These are phyloP conservation scores for Lophura nycthemera DNA, from an alignment of 2,113 vertebrate species.

Conservation along the genomic window DNA sequence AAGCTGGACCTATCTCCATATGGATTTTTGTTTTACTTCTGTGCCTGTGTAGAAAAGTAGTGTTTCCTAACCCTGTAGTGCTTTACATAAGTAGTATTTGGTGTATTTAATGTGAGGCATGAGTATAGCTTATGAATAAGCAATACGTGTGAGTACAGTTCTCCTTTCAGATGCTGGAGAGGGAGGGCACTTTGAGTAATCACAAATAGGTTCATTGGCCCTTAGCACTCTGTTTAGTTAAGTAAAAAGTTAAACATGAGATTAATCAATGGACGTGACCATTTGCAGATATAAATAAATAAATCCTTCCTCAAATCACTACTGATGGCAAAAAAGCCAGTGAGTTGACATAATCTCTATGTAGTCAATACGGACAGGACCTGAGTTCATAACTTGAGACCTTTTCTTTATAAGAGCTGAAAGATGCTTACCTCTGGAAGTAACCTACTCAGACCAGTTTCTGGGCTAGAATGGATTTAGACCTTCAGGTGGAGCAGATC, in stretches of 20 bases:
- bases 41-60: not conserved
- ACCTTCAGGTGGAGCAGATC: not conserved
- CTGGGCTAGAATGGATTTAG: not conserved
- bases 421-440: not conserved
- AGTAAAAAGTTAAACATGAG: not conserved
- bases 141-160: not conserved
- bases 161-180: not conserved
- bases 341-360: not conserved
- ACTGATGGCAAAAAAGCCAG: not conserved
- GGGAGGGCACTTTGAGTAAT: not conserved
- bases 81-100: not conserved
- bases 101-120: not conserved
- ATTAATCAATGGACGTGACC: accelerated
- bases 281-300: not conserved
- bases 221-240: not conserved
- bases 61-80: not conserved
- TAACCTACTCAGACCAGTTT: accelerated
- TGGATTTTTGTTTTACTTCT: not conserved
- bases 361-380: not conserved
- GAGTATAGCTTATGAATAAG: not conserved
- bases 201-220: accelerated
- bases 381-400: not conserved
- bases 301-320: not conserved
- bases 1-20: not conserved
- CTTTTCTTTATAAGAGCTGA: not conserved